Base-by-base conservation (phyloP, 2,888 invertebrate species). In the Parnassius smintheus region DNA sequence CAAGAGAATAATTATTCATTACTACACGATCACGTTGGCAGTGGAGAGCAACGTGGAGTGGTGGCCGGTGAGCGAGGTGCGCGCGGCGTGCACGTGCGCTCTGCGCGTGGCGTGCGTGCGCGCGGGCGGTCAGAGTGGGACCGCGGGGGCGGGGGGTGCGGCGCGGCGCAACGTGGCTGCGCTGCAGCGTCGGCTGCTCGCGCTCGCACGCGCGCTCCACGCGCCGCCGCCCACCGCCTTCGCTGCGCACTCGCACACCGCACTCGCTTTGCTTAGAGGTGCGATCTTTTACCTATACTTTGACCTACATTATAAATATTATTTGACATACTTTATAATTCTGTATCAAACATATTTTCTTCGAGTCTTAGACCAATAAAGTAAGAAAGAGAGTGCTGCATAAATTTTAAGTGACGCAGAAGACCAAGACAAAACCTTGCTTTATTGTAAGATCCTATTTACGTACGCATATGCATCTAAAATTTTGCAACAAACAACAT, bases 61-160 rank as follows among this genome's bases (percentile, higher is more conserved):
- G 81, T 88, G 88, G 89, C 91, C 91, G 11, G 91, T 91, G 41
- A 85, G 80, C 65, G 91, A 91, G 59, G 90, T 91, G 0, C 85
- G 91, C 0, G 77, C 81, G 0, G 82, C 87, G 11, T 87, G 88
- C 63, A 83, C 84, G 62, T 0, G 80, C 84, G 0, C 65, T 88
- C 8, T 89, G 88, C 72, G 87, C 83, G 25, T 70, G 70, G 18
- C 72, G 72, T 12, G 72, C 67, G 12, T 65, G 63, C 60, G 64
- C 60, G 63, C 67, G 9, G 81, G 84, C 66, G 72, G 78, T 22
- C 78, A 79, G 7, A 64, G 70, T 0, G 67, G 68, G 1, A 66
- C 70, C 0, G 79, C 82, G 0, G 66, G 69, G 2, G 66, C 71
- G 0, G 79, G 82, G 0, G 66, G 69, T 4, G 82, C 83, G 2